Evolutionary conservation across 2,113 vertebrate genomes (phyloP), one percentile per base, ranked within the genome.

Genomic region (Smithornis capensis): DNA sequence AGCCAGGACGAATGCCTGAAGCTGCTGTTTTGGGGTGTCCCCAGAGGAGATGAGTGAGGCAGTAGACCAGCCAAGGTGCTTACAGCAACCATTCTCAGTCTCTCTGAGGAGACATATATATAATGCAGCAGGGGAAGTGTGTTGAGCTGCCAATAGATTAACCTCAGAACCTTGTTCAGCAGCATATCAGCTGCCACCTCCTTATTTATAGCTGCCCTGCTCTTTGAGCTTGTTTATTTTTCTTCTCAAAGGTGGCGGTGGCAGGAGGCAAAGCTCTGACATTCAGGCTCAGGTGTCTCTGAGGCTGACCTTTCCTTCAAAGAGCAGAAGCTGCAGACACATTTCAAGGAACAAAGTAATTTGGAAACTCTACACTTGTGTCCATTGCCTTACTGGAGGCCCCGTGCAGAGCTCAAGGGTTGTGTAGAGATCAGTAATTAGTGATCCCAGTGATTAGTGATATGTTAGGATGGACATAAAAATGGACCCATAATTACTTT

Each of bases 191-290:
- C 64, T 95, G 77, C 76, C 64, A 80, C 37, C 42, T 92, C 83
- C 73, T 83, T 96, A 96, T 97, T 96, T 97, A 95, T 97, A 96
- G 94, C 52, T 5, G 0, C 14, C 14, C 73, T 12, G 21, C 71
- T 68, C 94, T 92, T 86, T 35, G 7, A 69, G 49, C 75, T 80
- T 91, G 93, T 74, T 96, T 95, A 86, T 90, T 92, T 91, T 80
- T 68, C 52, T 81, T 94, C 80, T 76, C 68, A 38, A 88, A 90
- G 88, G 95, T 95, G 79, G 64, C 42, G 35, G 71, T 80, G 85
- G 91, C 37, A 35, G 79, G 64, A 95, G 56, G 76, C 35, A 19
- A 68, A 89, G 76, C 57, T 85, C 83, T 97, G 94, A 96, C 83
- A 95, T 89, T 93, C 94, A 78, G 79, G 52, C 83, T 82, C 95